Conservation (phyloP, 2,888 invertebrate genomes). For the Petrolisthes cinctipes region DNA sequence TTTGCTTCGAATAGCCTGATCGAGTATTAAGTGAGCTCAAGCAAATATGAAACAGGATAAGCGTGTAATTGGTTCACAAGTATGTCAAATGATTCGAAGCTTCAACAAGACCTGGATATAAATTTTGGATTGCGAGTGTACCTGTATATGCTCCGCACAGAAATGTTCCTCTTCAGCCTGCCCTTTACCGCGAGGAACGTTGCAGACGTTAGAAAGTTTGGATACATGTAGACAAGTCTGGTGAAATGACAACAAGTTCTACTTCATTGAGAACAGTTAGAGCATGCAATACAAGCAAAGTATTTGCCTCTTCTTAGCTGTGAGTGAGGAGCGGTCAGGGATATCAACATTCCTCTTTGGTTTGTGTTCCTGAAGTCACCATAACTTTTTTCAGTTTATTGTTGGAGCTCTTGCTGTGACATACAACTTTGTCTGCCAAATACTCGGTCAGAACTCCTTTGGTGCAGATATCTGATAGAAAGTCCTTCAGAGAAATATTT, state of each 20-base stretch:
- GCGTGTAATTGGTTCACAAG: too few species aligned
- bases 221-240: constrained; percentile 27
- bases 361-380: constrained; percentile 31
- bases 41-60: too few species aligned
- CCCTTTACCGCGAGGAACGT: constrained; percentile 19
- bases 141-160: neutral
- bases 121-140: too few species aligned
- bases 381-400: constrained; percentile 15
- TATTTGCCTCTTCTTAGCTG: constrained; percentile 20
- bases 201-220: neutral
- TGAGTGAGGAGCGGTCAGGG: constrained; percentile 13
- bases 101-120: too few species aligned
- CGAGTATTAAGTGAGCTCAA: too few species aligned
- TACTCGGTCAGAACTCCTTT: constrained; percentile 18
- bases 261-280: neutral
- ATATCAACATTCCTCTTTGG: constrained; percentile 3
- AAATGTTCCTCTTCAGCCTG: constrained; percentile 18
- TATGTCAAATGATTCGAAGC: too few species aligned
- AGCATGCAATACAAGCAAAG: neutral
- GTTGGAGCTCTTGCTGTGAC: neutral
- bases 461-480: constrained; percentile 22
- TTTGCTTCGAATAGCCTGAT: too few species aligned
- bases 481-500: constrained; percentile 35
- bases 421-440: neutral
- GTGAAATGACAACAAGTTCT: constrained; percentile 23